phyloP scores from a whole-genome alignment of 2,797 vertebrate species.

The Euphonia xanthogaster region DNA sequence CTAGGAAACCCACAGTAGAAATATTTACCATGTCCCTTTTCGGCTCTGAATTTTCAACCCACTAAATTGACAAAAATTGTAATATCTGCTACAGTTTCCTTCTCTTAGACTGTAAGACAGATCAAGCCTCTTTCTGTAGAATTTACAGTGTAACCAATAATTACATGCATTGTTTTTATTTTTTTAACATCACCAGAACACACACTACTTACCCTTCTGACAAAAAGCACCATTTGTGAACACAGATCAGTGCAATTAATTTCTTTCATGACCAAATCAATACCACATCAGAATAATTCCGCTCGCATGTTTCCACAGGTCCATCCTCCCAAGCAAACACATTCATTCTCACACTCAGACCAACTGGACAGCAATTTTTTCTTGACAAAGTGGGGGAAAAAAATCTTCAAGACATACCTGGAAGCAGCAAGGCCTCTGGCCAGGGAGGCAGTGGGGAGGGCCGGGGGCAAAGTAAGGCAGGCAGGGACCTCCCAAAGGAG shows the following conservation, averaged over 20 bases:
- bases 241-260: neutral
- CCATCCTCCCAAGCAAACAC: neutral
- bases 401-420: neutral
- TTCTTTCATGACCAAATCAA: neutral
- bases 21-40: neutral
- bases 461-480: neutral
- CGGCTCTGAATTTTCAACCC: neutral
- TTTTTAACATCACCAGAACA: neutral
- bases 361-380: neutral
- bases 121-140: neutral
- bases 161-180: neutral
- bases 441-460: accelerated
- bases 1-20: neutral
- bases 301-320: neutral
- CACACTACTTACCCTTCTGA: neutral
- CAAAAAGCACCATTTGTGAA: neutral
- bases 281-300: neutral
- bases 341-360: neutral
- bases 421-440: neutral
- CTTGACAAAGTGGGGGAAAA: accelerated
- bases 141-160: neutral
- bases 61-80: neutral
- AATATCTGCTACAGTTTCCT: neutral
- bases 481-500: neutral
- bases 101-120: neutral